phyloP scores from a whole-genome alignment of 2,888 invertebrate species.

The Mesorhabditis spiculigera region DNA sequence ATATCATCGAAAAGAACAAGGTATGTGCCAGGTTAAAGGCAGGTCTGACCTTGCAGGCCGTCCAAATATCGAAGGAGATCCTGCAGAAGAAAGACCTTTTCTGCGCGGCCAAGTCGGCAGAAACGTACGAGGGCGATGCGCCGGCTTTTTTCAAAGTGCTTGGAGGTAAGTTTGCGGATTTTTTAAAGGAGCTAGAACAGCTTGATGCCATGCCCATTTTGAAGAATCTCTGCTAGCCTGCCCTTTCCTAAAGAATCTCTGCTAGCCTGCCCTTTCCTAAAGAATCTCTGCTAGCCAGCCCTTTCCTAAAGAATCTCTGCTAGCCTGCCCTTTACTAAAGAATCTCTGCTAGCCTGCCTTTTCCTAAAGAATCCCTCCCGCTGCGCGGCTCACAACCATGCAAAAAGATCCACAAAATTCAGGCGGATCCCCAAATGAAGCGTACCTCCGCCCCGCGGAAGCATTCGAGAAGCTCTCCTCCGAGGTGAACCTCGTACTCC shows the following conservation, averaged over 20 bases:
- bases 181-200: conserved; percentile 13
- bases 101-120: conserved; percentile 28
- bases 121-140: conserved; percentile 14
- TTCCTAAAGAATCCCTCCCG: conserved; percentile 2
- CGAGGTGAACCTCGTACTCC: conserved; percentile 18
- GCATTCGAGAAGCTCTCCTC: conserved; percentile 17
- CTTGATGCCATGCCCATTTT: no score
- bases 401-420: background rate
- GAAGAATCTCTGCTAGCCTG: no score
- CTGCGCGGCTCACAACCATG: conserved; percentile 7
- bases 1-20: conserved; percentile 42
- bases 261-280: no score
- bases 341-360: no score
- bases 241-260: no score
- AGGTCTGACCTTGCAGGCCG: conserved; percentile 19
- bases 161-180: conserved; percentile 12
- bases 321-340: no score
- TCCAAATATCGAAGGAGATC: conserved; percentile 43
- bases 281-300: no score
- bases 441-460: conserved; percentile 8
- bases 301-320: no score
- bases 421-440: conserved; percentile 3
- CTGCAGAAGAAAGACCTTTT: conserved; percentile 38
- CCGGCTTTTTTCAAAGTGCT: conserved; percentile 20
- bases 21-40: conserved; percentile 7